Percentiles rank a stretch among this genome's conserved stretches.
Evolutionary conservation across 1,140 invertebrate genomes (phyloP).

Genomic region (Drosophila ananassae): DNA sequence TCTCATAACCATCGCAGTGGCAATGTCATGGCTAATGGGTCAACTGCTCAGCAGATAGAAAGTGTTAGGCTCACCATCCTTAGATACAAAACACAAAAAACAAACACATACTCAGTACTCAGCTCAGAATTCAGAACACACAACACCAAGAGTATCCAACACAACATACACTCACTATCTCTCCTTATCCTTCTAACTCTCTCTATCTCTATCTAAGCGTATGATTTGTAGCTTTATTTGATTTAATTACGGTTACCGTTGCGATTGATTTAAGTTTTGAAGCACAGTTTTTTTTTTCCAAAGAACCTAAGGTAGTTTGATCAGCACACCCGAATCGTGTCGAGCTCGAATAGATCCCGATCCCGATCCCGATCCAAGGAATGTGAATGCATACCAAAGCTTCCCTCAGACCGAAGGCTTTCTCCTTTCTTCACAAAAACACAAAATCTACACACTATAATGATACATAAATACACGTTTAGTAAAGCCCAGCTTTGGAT

Average conservation of each 20-base stretch:
- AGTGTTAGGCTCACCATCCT: constrained; percentile 38
- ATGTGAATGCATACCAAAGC: constrained; percentile 47
- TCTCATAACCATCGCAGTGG: constrained; percentile 66
- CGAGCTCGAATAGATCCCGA: constrained; percentile 14
- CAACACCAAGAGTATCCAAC: constrained; percentile 37
- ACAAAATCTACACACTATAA: constrained; percentile 14
- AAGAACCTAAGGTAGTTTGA: constrained; percentile 40
- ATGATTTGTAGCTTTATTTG: constrained; percentile 68
- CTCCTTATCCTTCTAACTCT: constrained; percentile 28
- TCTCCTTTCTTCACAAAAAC: constrained; percentile 8
- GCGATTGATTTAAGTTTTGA: constrained; percentile 55
- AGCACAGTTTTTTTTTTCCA: constrained; percentile 46
- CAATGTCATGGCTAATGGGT: constrained; percentile 68
- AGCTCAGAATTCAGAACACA: constrained; percentile 21
- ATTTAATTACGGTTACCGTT: constrained; percentile 40
- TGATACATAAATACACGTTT: constrained; percentile 9
- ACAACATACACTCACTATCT: constrained; percentile 26
- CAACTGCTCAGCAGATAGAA: constrained; percentile 69
- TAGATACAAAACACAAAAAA: constrained; percentile 26
- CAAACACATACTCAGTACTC: constrained; percentile 12
- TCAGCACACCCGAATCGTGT: constrained; percentile 23
- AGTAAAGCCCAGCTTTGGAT: constrained; percentile 40
- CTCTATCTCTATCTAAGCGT: constrained; percentile 34
- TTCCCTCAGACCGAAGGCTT: constrained; percentile 45
- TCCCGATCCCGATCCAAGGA: constrained; percentile 22